A percentile compares a stretch with the other conserved stretches of the same genome.
phyloP scores from a whole-genome alignment of 1,140 invertebrate genomes.

The Alviniconcha marisindica region DNA sequence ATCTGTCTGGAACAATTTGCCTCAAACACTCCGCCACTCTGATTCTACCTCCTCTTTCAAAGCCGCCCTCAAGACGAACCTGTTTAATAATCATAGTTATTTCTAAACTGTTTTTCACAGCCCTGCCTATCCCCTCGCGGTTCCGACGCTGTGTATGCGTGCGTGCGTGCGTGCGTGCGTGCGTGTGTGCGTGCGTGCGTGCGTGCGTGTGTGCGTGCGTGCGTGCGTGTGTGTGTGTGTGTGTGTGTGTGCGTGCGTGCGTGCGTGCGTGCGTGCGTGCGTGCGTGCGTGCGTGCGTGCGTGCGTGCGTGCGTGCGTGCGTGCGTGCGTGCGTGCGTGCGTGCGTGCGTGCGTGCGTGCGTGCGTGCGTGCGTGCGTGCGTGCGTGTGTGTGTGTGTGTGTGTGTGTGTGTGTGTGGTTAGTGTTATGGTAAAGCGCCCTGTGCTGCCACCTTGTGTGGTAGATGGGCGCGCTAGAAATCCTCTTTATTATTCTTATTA shows the following conservation, averaged over 20 bases:
- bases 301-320: not conserved
- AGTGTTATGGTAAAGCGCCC: too few species aligned
- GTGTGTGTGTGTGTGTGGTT: conserved; percentile 12
- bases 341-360: not conserved
- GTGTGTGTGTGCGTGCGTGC: conserved; percentile 17
- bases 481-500: too few species aligned
- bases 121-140: not conserved
- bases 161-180: too few species aligned
- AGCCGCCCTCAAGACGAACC: too few species aligned
- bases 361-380: not conserved
- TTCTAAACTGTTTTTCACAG: not conserved
- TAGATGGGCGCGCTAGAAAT: too few species aligned
- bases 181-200: too few species aligned
- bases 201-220: not conserved
- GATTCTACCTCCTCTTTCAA: not conserved
- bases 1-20: too few species aligned
- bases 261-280: not conserved
- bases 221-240: conserved; percentile 40
- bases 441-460: too few species aligned
- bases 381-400: conserved; percentile 22
- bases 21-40: too few species aligned
- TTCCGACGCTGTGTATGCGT: not conserved
- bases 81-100: not conserved
- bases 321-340: not conserved
- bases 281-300: not conserved